Conservation (phyloP, 2,888 invertebrate genomes). For the Cephus pygmeus region DNA sequence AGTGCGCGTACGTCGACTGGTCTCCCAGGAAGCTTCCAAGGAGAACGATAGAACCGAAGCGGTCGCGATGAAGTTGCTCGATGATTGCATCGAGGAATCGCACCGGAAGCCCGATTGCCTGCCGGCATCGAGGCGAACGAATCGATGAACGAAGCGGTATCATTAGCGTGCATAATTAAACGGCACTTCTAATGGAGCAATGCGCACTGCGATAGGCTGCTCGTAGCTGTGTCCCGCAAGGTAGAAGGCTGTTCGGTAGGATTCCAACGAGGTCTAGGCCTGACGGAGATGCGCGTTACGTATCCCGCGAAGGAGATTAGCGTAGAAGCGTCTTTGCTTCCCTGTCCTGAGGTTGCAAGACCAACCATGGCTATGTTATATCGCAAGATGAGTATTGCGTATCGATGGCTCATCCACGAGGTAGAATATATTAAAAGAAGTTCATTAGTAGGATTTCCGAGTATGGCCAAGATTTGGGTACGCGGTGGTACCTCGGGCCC, state of each 20-base stretch:
- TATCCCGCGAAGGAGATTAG: not conserved
- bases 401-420: not conserved
- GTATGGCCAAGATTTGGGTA: not conserved
- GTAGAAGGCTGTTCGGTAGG: conserved; percentile 45
- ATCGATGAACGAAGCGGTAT: conserved; percentile 39
- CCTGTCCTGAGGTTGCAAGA: not conserved
- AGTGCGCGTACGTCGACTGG: not conserved
- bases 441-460: not conserved
- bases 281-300: not conserved
- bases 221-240: conserved; percentile 49
- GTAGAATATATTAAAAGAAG: not conserved
- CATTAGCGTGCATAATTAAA: conserved; percentile 48
- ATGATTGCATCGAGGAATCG: not conserved
- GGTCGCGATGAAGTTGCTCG: not conserved
- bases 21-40: not conserved
- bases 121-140: not conserved
- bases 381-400: not conserved
- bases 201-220: conserved; percentile 38
- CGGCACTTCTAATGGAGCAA: conserved; percentile 52
- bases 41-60: not conserved
- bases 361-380: not conserved
- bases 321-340: not conserved
- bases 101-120: not conserved
- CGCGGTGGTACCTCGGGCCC: not conserved
- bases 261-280: conserved; percentile 45